Evolutionary conservation across 2,113 vertebrate genomes (phyloP), one percentile per base, ranked within the genome.

Genomic region (Otolemur garnettii): DNA sequence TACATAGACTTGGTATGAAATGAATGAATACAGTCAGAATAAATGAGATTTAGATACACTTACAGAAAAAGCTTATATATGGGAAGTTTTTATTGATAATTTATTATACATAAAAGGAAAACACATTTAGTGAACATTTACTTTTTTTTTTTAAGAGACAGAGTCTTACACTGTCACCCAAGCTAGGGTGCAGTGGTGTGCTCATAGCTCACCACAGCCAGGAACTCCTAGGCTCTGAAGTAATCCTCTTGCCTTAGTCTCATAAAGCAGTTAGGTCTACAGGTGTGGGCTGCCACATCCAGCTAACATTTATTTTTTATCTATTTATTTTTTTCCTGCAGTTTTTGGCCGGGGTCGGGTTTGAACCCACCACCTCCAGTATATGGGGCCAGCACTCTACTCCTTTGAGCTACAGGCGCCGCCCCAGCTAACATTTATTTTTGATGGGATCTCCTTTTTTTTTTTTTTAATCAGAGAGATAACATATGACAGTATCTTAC

Each of bases 91-190:
- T 64, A 74, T 30, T 69, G 21, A 78, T 79, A 87, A 87, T 15
- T 96, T 87, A 81, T 92, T 93, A 68, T 68, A 71, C 71, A 87
- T 72, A 85, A 81, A 96, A 96, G 66, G 33, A 94, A 87, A 60
- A 87, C 79, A 60, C 4, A 87, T n/a, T 85, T 26, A 90, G 75
- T 95, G 71, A 78, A 60, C 64, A 96, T 84, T 96, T 83, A 93
- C 78, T 82, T 94, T 80, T 45, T 19, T 81, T 83, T 78, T 81
- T 83, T 57, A 12, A 62, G 26, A 64, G 62, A 64, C 26, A 64
- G 60, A 62, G 21, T 62, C 60, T 62, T 2, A 4, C 62, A 28
- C 62, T 64, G 26, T 64, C 24, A 64, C 62, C 26, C 24, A 28
- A 24, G 62, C 26, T 64, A 4, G 11, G 62, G 62, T 64, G 10